Evolutionary conservation across 2,113 vertebrate genomes (phyloP).

Genomic region (Tychaedon coryphoeus): DNA sequence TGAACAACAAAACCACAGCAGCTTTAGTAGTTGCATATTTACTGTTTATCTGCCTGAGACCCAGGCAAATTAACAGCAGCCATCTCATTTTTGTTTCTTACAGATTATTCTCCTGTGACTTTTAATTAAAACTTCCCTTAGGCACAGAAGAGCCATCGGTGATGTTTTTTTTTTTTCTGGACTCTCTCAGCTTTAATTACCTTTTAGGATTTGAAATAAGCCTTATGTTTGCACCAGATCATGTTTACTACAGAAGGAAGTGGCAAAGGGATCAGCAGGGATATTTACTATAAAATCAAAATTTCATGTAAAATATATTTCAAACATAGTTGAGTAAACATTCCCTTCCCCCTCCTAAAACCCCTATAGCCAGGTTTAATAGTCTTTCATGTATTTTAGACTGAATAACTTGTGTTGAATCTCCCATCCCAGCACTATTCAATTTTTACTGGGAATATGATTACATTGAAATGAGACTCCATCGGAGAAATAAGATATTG

Average conservation of each 20-base stretch:
- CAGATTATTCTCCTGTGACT: constrained; percentile 40
- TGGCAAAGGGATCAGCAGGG: not conserved
- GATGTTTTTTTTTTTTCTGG: not conserved
- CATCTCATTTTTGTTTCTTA: constrained; percentile 28
- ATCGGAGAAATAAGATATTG: constrained; percentile 51
- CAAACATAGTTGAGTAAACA: not conserved
- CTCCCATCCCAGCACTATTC: not conserved
- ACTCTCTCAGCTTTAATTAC: constrained; percentile 49
- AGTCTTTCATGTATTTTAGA: constrained; percentile 12
- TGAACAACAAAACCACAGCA: not conserved
- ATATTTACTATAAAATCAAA: not conserved
- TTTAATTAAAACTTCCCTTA: constrained; percentile 59
- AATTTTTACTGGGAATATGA: constrained; percentile 56
- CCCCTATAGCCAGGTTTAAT: not conserved
- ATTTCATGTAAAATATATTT: not conserved
- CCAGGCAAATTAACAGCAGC: constrained; percentile 20
- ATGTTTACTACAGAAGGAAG: not conserved
- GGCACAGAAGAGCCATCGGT: not conserved
- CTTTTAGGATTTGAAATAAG: constrained; percentile 33
- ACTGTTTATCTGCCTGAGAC: constrained; percentile 11
- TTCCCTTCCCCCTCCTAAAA: not conserved
- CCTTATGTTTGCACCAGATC: not conserved
- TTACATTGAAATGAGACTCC: constrained; percentile 60
- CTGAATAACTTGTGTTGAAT: constrained; percentile 20
- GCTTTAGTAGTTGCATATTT: not conserved